Evolutionary conservation across 2,113 vertebrate species (phyloP).

Genomic region (Heterochromis multidens): DNA sequence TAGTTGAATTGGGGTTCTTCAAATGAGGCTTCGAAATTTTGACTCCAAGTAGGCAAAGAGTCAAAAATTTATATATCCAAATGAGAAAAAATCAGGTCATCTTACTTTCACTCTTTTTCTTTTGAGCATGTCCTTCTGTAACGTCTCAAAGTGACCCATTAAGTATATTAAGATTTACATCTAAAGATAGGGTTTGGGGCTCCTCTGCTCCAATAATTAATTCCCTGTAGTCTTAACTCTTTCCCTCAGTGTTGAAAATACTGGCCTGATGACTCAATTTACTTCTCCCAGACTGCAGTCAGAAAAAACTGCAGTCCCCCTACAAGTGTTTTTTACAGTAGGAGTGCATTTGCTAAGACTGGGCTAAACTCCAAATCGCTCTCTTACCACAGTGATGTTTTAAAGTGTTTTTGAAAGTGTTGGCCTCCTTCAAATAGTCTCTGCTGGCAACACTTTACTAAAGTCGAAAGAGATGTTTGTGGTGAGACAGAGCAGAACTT

Average conservation of each 20-base stretch:
- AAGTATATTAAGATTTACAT: constrained; percentile 11
- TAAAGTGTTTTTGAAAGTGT: neutral
- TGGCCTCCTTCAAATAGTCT: neutral
- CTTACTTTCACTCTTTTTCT: neutral
- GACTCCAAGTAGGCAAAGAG: neutral
- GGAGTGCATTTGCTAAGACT: neutral
- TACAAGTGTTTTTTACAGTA: constrained; percentile 10
- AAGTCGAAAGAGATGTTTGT: neutral
- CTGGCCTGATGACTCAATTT: constrained; percentile 33
- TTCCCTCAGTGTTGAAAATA: constrained; percentile 16
- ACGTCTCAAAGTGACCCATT: constrained; percentile 4
- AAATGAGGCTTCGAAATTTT: neutral
- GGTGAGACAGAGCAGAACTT: neutral
- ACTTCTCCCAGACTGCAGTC: constrained; percentile 12
- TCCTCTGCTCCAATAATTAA: constrained; percentile 26
- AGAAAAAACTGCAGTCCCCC: constrained; percentile 3
- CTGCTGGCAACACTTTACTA: neutral
- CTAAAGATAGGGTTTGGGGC: constrained; percentile 12
- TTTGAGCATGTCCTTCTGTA: neutral
- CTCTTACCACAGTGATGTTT: neutral
- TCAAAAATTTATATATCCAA: neutral
- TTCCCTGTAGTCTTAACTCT: constrained; percentile 24
- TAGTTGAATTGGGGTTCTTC: neutral
- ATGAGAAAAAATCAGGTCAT: neutral
- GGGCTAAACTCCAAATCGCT: constrained; percentile 18